Percentiles rank a stretch among this genome's conserved stretches.
phyloP scores from a whole-genome alignment of 2,113 vertebrate genomes.

The Lepidothrix coronata region DNA sequence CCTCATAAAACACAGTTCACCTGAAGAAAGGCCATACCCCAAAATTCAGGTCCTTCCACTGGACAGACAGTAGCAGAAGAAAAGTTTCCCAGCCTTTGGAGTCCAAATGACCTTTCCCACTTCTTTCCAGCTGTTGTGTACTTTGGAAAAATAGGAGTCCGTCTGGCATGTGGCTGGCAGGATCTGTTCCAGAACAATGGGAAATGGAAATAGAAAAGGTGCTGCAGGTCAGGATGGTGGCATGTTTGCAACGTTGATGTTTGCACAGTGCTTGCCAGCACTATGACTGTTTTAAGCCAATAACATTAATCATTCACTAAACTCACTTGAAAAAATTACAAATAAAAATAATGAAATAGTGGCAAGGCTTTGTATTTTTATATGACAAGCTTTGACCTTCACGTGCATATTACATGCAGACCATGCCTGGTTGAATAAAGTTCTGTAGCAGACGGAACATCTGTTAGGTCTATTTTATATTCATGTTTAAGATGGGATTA shows the following conservation, averaged over 20 bases:
- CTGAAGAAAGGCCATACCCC: neutral
- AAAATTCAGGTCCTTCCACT: neutral
- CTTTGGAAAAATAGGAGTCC: neutral
- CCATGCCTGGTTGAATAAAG: constrained; percentile 45
- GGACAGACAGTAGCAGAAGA: neutral
- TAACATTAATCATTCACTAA: constrained; percentile 37
- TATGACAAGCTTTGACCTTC: constrained; percentile 31
- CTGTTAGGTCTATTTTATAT: constrained; percentile 60
- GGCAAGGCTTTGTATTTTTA: neutral
- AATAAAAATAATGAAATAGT: constrained; percentile 30
- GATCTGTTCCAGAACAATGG: neutral
- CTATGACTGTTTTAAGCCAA: neutral
- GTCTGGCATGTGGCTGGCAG: neutral
- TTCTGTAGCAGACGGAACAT: constrained; percentile 56
- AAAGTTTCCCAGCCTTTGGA: neutral
- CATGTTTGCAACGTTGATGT: neutral
- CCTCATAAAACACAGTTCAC: neutral
- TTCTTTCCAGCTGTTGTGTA: neutral
- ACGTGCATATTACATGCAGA: constrained; percentile 11
- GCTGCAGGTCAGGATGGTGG: neutral
- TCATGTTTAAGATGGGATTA: constrained; percentile 67
- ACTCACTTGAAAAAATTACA: constrained; percentile 7
- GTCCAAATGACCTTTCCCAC: neutral
- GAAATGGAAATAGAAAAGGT: constrained; percentile 19
- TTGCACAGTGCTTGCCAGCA: constrained; percentile 8